Evolutionary conservation across 2,888 invertebrate genomes (phyloP).

Genomic region (Epinotia brunnichana): DNA sequence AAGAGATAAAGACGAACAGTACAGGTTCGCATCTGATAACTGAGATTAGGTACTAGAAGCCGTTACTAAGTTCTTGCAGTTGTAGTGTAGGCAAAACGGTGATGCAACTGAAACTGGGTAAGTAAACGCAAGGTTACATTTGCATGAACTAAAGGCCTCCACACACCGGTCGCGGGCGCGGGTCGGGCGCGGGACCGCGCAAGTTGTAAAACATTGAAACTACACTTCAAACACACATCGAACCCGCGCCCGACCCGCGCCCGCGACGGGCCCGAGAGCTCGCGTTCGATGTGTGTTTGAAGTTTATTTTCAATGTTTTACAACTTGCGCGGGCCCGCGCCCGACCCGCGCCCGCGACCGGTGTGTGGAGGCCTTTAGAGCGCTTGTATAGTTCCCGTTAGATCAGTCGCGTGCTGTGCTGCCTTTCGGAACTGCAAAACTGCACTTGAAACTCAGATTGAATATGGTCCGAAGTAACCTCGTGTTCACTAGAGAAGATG

Average conservation of each 20-base stretch:
- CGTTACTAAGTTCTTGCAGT: constrained; percentile 17
- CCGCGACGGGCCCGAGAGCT: too few species aligned
- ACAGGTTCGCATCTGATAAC: constrained; percentile 19
- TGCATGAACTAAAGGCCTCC: background rate
- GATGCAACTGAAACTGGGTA: constrained; percentile 28
- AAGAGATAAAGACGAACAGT: background rate
- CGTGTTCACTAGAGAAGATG: background rate
- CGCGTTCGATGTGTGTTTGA: too few species aligned
- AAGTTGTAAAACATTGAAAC: too few species aligned
- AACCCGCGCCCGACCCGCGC: too few species aligned
- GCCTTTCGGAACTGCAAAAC: background rate
- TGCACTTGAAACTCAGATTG: constrained; percentile 17
- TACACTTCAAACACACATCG: too few species aligned
- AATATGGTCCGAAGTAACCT: background rate
- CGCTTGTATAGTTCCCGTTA: constrained; percentile 12
- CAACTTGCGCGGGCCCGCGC: too few species aligned
- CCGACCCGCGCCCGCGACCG: too few species aligned
- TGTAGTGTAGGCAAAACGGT: constrained; percentile 12
- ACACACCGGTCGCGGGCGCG: too few species aligned
- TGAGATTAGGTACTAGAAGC: constrained; percentile 10
- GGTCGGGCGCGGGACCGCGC: too few species aligned
- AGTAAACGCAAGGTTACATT: constrained; percentile 1
- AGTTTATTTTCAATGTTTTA: too few species aligned
- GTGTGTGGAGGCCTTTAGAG: too few species aligned
- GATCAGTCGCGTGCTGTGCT: constrained; percentile 29